Base-by-base conservation (phyloP, 1,140 invertebrate genomes). In the Meteorus sp. region DNA sequence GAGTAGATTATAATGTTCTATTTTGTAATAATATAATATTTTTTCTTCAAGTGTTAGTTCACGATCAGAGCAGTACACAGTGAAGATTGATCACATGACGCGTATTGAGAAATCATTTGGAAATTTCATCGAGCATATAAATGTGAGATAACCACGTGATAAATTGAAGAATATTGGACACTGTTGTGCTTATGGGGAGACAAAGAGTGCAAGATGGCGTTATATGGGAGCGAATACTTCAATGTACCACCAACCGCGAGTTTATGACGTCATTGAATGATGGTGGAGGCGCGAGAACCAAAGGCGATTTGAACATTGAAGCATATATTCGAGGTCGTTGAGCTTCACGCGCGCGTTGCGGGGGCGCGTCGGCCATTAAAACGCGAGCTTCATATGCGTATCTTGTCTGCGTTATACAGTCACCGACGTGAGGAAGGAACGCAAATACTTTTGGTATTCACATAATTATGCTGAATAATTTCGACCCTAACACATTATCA, bases 281-380 rank as follows among this genome's bases (percentile, higher is more conserved):
- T 48, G 25, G 48, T 35, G 13, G 44, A 50, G 44, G 25, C 22
- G 56, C 27, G 48, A 31, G 35, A 59, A 59, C 19, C 47, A 58
- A 9, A 51, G 33, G 48, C 45, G 47, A 50, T 53, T 53, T n/a
- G 23, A 53, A 53, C n/a, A 17, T 5, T 20, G 15, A 29, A n/a
- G n/a, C 15, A 19, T 13, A 37, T n/a, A n/a, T n/a, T 45, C 50
- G 56, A 59, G 56, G 56, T 59, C 56, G 33, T 59, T 59, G 56
- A 59, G 56, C 56, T 39, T 59, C 52, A 39, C 11, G 29, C 11
- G 48, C 48, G 56, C 35, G 47, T 45, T 39, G 48, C 47, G 56
- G 56, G 56, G 56, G 56, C 56, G 56, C 56, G 48, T 35, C 56
- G 48, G 56, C 56, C 56, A 59, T 59, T 59, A 59, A 59, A 59